A percentile compares a stretch with the other conserved stretches of the same genome.
phyloP scores from a whole-genome alignment of 2,888 invertebrate species.

The Pheosia tremula region DNA sequence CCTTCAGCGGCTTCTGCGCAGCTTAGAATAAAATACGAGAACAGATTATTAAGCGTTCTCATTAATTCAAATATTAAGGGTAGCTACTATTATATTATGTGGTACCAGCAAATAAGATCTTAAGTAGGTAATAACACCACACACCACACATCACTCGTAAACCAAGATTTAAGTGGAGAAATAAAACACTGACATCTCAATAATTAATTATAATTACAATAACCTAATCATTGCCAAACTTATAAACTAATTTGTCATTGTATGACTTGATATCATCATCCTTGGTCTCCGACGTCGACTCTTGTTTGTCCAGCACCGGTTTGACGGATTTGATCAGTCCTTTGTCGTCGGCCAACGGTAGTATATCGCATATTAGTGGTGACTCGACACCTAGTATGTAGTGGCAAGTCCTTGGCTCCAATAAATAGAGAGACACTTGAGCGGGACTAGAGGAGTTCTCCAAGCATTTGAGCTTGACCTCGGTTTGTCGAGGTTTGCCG shows the following conservation, averaged over 20 bases:
- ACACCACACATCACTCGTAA: no score
- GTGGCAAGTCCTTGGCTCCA: conserved; percentile 97
- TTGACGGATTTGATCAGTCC: conserved; percentile 84
- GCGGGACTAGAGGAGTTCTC: conserved; percentile 89
- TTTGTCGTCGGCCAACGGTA: conserved; percentile 91
- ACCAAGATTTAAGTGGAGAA: no score
- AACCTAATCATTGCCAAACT: conserved; percentile 61
- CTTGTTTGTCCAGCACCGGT: conserved; percentile 35
- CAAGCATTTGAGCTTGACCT: conserved; percentile 92
- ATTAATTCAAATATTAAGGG: no score
- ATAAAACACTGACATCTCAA: no score
- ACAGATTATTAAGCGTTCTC: no score
- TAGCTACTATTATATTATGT: no score
- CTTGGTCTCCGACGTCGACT: conserved; percentile 36
- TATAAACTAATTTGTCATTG: conserved; percentile 45
- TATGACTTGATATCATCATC: conserved; percentile 43
- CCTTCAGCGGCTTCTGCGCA: no score
- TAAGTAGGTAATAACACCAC: no score
- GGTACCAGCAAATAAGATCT: no score
- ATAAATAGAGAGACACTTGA: conserved; percentile 93
- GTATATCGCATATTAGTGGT: conserved; percentile 93
- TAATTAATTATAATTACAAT: conserved; percentile 28
- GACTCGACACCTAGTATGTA: conserved; percentile 98
- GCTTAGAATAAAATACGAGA: no score
- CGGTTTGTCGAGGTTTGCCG: conserved; percentile 91